Base-by-base conservation (phyloP, 2,888 invertebrate species). In the Tortrix viridana region DNA sequence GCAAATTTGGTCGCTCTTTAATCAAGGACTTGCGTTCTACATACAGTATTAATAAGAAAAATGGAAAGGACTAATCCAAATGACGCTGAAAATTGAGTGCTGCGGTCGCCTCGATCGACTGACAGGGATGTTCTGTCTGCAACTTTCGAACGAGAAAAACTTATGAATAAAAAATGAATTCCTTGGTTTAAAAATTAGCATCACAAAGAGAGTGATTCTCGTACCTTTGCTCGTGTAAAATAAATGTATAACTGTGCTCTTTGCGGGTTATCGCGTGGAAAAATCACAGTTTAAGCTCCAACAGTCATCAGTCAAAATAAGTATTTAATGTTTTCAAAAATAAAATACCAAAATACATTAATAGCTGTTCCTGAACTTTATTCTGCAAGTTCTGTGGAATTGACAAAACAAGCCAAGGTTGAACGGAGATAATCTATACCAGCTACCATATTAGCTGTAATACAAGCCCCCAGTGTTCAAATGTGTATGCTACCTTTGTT, bases 101-200 rank as follows among this genome's bases (percentile, higher is more conserved):
- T 74, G 82, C 85, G 85, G 81, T 79, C 74, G 83, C 86, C 84
- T 84, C 88, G 85, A 88, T 88, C 86, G 80, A 82, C 81, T 82
- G 80, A 85, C 84, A 86, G 81, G 83, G 82, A 86, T 87, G 85
- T 88, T 87, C 86, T 77, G 81, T 86, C 87, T 86, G 88, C 82
- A 83, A 82, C 85, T 87, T 88, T 85, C 82, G 82, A 84, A 87
- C 85, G 87, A 87, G 87, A 89, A 90, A 90, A 90, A 89, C 89
- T 90, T 90, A 90, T 90, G 91, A 92, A 92, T 92, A 91, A 90
- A 90, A 89, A 89, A 91, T 90, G 90, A 90, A 91, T 88, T 88
- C 89, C 89, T 88, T 88, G 88, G 90, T 89, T 89, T 89, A 88
- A 86, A 91, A 90, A 91, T 91, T 91, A 89, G 89, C 90, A 90